Evolutionary conservation across 2,797 vertebrate species (phyloP).

Genomic region (Periophthalmus magnuspinnatus): DNA sequence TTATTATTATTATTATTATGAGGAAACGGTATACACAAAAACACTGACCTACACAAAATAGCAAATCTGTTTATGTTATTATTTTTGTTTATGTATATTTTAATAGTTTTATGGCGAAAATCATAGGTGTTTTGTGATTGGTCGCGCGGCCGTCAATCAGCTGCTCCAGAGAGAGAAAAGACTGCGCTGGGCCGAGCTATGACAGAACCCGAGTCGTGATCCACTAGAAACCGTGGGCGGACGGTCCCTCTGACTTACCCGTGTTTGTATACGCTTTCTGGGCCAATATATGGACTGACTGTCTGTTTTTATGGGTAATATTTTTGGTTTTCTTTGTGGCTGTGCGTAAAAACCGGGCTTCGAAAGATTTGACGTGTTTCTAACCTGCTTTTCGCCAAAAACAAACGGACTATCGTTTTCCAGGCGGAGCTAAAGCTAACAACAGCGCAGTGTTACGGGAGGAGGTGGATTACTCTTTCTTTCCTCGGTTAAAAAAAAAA

Average conservation of each 20-base stretch:
- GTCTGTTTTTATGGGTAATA: slow-evolving; percentile 23
- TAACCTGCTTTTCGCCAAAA: slow-evolving; percentile 8
- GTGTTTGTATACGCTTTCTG: slow-evolving; percentile 32
- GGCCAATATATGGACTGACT: slow-evolving; percentile 18
- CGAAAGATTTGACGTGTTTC: slow-evolving; percentile 26
- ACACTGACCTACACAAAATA: too few species aligned
- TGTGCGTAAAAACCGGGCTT: slow-evolving; percentile 7
- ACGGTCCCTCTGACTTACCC: slow-evolving; percentile 43
- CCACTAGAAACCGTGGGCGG: slow-evolving; percentile 68
- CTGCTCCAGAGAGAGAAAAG: slow-evolving; percentile 39
- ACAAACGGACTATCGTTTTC: slow-evolving; percentile 29
- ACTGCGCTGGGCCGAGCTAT: slow-evolving; percentile 58
- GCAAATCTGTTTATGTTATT: too few species aligned
- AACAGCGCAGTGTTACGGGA: slow-evolving; percentile 41
- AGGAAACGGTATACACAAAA: too few species aligned
- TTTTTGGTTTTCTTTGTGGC: slow-evolving; percentile 6
- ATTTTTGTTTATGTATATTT: too few species aligned
- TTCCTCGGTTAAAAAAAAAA: slow-evolving; percentile 34
- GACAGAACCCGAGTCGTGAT: slow-evolving; percentile 75
- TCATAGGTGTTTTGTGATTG: slow-evolving; percentile 51
- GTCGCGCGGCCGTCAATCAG: slow-evolving; percentile 54
- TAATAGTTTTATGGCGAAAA: too few species aligned
- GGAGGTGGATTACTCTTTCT: slow-evolving; percentile 64
- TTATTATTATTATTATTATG: too few species aligned
- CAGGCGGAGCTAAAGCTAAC: slow-evolving; percentile 59